Evolutionary conservation across 1,140 invertebrate species (phyloP), one percentile per base, ranked within the genome.

Genomic region (Ridgeia piscesae): DNA sequence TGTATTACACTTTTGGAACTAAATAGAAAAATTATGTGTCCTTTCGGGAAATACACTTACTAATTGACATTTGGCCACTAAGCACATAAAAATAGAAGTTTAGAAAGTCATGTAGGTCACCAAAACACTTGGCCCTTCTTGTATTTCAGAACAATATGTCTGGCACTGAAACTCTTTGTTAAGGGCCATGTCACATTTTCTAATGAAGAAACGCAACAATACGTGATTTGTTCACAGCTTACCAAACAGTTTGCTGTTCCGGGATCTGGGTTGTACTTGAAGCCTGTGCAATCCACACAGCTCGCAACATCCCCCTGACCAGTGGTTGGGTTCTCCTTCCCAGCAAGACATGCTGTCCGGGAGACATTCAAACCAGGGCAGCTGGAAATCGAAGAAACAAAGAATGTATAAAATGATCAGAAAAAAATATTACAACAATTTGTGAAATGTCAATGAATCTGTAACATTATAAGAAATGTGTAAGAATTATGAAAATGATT

Each of bases 231-330:
- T 4, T 92, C 94, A 94, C 33, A 6, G 92, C 92, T n/a, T 93
- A 93, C 33, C 48, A 35, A n/a, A 48, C 91, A 88, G 91, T 93
- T 50, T n/a, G 33, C 50, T 91, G 94, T 91, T 14, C 93, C 94
- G 88, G 90, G 92, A n/a, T 34, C 89, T 2, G 11, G 34, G 89
- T 93, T 94, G 88, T 93, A 93, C 42, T 94, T 91, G 91, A 91
- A 93, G 33, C 94, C 35, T 88, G 91, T 89, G 93, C 94, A 94
- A 9, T 92, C 34, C 50, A 91, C 35, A 92, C 94, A 94, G 88
- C 77, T 93, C n/a, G 58, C 21, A 1, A 42, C 50, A 17, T 42
- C 48, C 0, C 92, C 90, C 8, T 91, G 92, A 6, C 94, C 94
- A 14, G 91, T 89, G 35, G 90, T 93, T 27, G 91, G 35, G 90